Evolutionary conservation across 2,113 vertebrate genomes (phyloP).

Genomic region (Pterocles gutturalis): DNA sequence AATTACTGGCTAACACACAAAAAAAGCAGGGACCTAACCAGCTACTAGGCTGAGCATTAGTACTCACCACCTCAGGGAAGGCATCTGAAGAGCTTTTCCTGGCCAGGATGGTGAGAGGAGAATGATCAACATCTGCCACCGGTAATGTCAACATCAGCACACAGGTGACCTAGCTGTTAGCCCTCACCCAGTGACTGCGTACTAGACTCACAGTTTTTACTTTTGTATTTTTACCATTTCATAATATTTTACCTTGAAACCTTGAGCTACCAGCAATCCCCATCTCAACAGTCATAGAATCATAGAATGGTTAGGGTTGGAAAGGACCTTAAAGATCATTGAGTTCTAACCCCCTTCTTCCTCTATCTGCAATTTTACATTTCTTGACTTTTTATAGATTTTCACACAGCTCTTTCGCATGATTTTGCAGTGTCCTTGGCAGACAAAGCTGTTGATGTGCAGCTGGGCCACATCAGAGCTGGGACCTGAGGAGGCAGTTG

Average conservation of each 20-base stretch:
- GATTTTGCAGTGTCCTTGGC: background rate
- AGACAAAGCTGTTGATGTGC: background rate
- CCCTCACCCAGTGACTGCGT: background rate
- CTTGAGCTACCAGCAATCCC: background rate
- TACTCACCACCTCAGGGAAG: background rate
- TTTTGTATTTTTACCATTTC: background rate
- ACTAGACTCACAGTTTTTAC: background rate
- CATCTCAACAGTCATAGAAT: background rate
- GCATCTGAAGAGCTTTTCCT: background rate
- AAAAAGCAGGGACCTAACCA: background rate
- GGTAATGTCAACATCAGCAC: background rate
- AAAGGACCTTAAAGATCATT: too few relatives aligned
- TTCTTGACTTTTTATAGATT: background rate
- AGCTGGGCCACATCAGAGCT: background rate
- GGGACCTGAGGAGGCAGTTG: background rate
- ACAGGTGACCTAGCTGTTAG: background rate
- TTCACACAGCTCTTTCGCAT: background rate
- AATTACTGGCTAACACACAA: background rate
- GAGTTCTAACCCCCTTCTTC: background rate
- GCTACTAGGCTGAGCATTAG: background rate
- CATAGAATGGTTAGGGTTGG: too few relatives aligned
- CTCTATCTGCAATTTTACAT: background rate
- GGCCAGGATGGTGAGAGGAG: background rate
- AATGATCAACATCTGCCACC: background rate
- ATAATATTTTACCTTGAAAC: background rate